These are phyloP conservation scores for Erinaceus europaeus DNA, from an alignment of 2,113 vertebrate species.

Conservation along the genomic window DNA sequence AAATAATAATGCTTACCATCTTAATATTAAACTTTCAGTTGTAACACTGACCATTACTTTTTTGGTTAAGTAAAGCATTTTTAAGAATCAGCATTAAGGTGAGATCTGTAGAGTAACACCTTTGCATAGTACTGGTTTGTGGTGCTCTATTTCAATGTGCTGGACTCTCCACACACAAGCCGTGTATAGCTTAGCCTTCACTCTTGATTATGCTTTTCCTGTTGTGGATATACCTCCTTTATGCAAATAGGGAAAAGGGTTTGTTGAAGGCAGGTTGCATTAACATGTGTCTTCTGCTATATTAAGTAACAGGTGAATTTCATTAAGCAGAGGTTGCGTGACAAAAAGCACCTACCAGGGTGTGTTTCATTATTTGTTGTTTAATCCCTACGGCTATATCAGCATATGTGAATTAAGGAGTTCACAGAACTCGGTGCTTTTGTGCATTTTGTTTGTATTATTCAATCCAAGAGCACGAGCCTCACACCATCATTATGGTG, in stretches of 20 bases:
- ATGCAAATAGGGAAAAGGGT: constrained; percentile 60
- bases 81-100: background rate
- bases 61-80: background rate
- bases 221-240: constrained; percentile 58
- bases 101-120: background rate
- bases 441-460: constrained; percentile 61
- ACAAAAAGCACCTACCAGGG: constrained; percentile 55
- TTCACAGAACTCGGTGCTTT: constrained; percentile 36
- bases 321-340: constrained; percentile 48
- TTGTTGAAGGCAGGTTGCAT: constrained; percentile 46
- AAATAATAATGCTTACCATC: background rate
- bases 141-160: constrained; percentile 30
- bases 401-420: constrained; percentile 42
- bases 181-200: constrained; percentile 52
- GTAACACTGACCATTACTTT: background rate
- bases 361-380: constrained; percentile 68
- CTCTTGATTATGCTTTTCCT: constrained; percentile 60
- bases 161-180: constrained; percentile 52
- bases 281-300: constrained; percentile 19
- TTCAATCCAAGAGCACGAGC: constrained; percentile 45
- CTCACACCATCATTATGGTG: constrained; percentile 30
- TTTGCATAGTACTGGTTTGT: background rate
- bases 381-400: constrained; percentile 62
- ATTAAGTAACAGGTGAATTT: constrained; percentile 36
- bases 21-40: background rate